Base-by-base conservation (phyloP, 2,797 vertebrate species). In the Salmo trutta region DNA sequence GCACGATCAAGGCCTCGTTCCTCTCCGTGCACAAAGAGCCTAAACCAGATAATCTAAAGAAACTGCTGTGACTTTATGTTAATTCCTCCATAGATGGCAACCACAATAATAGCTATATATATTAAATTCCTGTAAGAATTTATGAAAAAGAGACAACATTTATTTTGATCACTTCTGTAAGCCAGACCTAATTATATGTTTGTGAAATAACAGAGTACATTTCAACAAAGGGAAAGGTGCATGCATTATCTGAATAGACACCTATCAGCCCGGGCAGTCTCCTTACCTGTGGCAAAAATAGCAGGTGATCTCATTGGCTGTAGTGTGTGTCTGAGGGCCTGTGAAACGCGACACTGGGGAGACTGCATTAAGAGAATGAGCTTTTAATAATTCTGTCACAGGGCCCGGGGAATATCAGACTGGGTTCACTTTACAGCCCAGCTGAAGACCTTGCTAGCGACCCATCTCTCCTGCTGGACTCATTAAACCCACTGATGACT, bases 331-430 rank as follows among this genome's bases (percentile, higher is more conserved):
- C 77, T 56, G 79, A 84, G 84, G 79, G 85, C 80, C 82, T 75
- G 85, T 83, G 92, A 91, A 93, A 94, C 82, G 75, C 75, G 89
- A 94, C 86, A 92, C 92, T 82, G 82, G 78, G 83, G 86, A 91
- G 89, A 86, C 84, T 88, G 87, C 89, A 91, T 93, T 93, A 92
- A 88, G 90, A 92, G 86, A 90, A 94, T 93, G 91, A 93, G 92
- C 88, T 90, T 90, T 93, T 91, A 92, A 94, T 91, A 93, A 93
- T 94, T 93, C 90, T 92, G 91, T 91, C 90, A 91, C 88, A 80
- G 79, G 83, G 86, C 84, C 74, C 16, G 82, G 82, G 70, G 88
- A 93, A 94, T 92, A 94, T 93, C 84, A 78, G 86, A 82, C 81
- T 3, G 41, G 84, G 89, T 91, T 94, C 91, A 80, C 86, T 91